A percentile compares a stretch with the other conserved stretches of the same genome.
These are phyloP conservation scores for Taphrorychus bicolor DNA, from an alignment of 2,888 invertebrate genomes.

Conservation along the genomic window DNA sequence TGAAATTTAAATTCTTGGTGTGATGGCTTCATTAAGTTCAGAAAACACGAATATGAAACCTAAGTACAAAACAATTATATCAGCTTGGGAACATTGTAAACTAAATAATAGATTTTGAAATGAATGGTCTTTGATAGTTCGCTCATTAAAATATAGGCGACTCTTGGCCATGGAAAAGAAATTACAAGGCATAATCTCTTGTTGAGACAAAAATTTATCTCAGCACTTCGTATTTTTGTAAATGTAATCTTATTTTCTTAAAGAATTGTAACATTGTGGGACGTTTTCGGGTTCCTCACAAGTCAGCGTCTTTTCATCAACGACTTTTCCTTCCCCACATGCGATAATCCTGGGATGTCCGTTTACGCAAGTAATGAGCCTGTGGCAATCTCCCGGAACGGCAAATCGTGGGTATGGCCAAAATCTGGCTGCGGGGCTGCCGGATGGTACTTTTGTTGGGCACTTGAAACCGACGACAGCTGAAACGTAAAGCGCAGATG, in stretches of 20 bases:
- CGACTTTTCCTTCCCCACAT: constrained; percentile 87
- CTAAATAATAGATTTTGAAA: background rate
- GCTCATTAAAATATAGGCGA: too few species aligned
- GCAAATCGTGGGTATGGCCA: constrained; percentile 93
- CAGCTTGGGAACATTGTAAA: too few species aligned
- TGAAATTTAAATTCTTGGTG: too few species aligned
- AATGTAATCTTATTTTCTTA: constrained; percentile 49
- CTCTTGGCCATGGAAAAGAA: too few species aligned
- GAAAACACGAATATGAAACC: too few species aligned
- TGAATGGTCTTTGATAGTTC: too few species aligned
- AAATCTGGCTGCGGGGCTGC: constrained; percentile 84
- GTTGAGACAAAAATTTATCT: background rate
- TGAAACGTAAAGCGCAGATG: constrained; percentile 58
- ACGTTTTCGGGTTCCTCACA: constrained; percentile 79
- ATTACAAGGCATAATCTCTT: too few species aligned
- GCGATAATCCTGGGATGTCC: constrained; percentile 86
- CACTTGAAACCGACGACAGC: constrained; percentile 93
- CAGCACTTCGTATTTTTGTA: constrained; percentile 46
- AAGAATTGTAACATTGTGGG: constrained; percentile 56
- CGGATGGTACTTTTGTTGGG: constrained; percentile 82
- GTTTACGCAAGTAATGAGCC: constrained; percentile 90
- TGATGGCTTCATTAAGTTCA: too few species aligned
- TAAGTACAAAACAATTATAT: too few species aligned
- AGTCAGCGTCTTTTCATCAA: constrained; percentile 82
- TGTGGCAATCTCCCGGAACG: constrained; percentile 85